Evolutionary conservation across 2,888 invertebrate species (phyloP).

Genomic region (Melangyna quadrimaculata): DNA sequence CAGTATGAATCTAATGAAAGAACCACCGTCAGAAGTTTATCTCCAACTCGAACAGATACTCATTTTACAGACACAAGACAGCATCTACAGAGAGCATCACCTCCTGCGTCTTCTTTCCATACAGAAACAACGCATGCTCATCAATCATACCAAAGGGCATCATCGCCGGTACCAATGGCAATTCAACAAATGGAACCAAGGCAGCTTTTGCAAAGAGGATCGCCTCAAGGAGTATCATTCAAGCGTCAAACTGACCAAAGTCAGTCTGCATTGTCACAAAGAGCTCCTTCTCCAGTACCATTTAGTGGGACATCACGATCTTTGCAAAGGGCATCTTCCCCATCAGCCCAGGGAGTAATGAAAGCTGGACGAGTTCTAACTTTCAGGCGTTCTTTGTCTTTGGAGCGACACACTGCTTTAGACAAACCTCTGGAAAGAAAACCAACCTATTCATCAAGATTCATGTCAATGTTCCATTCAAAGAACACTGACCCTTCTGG

Average conservation of each 20-base stretch:
- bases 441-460: constrained; percentile 76
- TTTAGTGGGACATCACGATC: background rate
- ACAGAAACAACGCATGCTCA: background rate
- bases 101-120: background rate
- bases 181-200: constrained; percentile 2
- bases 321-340: constrained; percentile 22
- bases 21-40: background rate
- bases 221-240: constrained; percentile 25
- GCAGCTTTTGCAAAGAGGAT: constrained; percentile 35
- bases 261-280: background rate
- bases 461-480: constrained; percentile 77
- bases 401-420: background rate
- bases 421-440: constrained; percentile 73
- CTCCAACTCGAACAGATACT: background rate
- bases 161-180: constrained; percentile 8
- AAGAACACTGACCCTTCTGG: constrained; percentile 68
- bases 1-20: constrained; percentile 12
- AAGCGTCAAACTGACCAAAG: background rate
- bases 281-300: constrained; percentile 16
- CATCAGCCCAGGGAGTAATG: background rate
- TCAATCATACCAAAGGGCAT: constrained; percentile 11
- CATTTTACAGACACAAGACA: constrained; percentile 15
- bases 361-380: background rate
- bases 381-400: background rate
- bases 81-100: constrained; percentile 19